phyloP scores from a whole-genome alignment of 2,888 invertebrate species.

The Odontocerum albicorne region DNA sequence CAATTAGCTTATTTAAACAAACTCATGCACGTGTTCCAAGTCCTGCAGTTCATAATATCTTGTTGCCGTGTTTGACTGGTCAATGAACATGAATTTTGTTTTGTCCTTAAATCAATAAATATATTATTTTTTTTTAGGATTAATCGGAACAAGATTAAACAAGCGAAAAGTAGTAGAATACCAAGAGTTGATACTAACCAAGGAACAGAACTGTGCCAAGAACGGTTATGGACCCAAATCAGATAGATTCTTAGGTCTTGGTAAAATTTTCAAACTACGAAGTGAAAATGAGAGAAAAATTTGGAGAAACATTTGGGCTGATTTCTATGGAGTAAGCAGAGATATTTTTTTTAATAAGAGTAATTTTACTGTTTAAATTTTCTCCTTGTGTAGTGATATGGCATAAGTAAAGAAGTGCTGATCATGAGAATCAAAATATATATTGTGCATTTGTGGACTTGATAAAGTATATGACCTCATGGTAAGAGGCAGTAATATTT shows the following conservation, averaged over 20 bases:
- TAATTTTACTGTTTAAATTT: too few relatives aligned
- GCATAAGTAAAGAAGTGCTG: too few relatives aligned
- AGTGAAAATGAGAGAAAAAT: background rate
- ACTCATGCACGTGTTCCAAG: too few relatives aligned
- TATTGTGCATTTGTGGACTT: too few relatives aligned
- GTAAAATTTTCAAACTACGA: background rate
- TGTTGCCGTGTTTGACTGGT: too few relatives aligned
- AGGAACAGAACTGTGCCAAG: constrained; percentile 54
- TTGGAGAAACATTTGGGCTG: constrained; percentile 23
- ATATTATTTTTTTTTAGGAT: constrained; percentile 41
- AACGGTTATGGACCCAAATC: constrained; percentile 46
- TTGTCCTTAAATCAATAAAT: background rate
- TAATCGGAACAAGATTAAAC: constrained; percentile 58
- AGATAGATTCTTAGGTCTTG: constrained; percentile 39
- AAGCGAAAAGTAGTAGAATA: constrained; percentile 60
- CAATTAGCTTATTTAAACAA: too few relatives aligned
- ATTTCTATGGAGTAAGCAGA: constrained; percentile 23
- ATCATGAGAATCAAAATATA: too few relatives aligned
- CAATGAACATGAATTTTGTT: too few relatives aligned
- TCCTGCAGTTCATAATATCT: too few relatives aligned
- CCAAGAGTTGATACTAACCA: constrained; percentile 61
- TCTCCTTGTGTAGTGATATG: too few relatives aligned
- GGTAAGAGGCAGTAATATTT: too few relatives aligned
- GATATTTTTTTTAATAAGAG: background rate
- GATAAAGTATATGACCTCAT: too few relatives aligned